These are phyloP conservation scores for Triplophysa bombifrons DNA, from an alignment of 2,797 vertebrate genomes.

Conservation along the genomic window DNA sequence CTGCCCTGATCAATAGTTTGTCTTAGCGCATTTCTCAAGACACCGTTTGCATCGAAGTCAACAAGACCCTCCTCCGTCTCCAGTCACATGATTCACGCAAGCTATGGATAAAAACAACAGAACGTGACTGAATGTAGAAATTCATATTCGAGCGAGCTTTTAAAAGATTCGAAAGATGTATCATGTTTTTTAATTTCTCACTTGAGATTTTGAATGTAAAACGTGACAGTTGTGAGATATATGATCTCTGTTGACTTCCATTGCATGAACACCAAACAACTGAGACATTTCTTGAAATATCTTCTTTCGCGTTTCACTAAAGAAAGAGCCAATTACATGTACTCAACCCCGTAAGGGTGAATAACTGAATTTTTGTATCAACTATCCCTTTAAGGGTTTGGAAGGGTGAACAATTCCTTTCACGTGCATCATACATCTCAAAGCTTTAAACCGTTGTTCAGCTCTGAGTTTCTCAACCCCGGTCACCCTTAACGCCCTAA, in stretches of 20 bases:
- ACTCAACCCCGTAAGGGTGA: too few relatives aligned
- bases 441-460: background rate
- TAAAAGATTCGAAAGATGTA: constrained; percentile 1
- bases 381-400: background rate
- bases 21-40: constrained; percentile 18
- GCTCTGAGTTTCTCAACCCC: background rate
- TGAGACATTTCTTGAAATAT: too few relatives aligned
- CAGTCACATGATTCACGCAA: background rate
- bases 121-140: background rate
- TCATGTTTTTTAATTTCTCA: background rate
- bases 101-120: too few relatives aligned
- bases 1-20: constrained; percentile 31
- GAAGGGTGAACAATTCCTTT: background rate
- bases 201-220: background rate
- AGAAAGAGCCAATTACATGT: too few relatives aligned
- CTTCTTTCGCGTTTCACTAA: too few relatives aligned
- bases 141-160: background rate
- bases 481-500: background rate
- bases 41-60: background rate
- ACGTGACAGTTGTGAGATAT: background rate
- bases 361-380: too few relatives aligned
- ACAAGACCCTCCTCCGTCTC: background rate
- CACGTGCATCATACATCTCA: background rate
- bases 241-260: too few relatives aligned
- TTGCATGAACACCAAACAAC: too few relatives aligned